Conservation (phyloP, 1,140 invertebrate genomes). For the Sycophila sp. region DNA sequence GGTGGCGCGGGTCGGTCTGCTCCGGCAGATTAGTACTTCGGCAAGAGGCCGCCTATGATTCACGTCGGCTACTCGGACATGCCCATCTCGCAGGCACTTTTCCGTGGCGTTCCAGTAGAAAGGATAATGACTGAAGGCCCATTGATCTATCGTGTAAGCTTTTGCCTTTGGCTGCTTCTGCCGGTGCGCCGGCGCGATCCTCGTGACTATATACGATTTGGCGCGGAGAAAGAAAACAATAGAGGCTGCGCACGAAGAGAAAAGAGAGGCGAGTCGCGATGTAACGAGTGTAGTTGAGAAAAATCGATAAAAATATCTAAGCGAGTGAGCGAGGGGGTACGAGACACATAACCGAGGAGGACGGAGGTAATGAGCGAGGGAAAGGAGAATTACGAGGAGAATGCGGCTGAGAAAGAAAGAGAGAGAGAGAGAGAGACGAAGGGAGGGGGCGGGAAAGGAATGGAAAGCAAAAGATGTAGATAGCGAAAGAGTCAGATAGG, state of each 20-base stretch:
- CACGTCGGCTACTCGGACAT: neutral
- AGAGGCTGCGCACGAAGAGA: neutral
- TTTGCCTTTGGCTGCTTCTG: neutral
- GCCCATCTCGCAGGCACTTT: neutral
- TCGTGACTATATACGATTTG: neutral
- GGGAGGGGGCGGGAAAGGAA: neutral
- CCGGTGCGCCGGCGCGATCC: neutral
- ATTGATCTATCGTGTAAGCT: neutral
- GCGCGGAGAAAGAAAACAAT: slow-evolving; percentile 1
- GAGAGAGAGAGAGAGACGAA: neutral
- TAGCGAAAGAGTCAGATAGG: slow-evolving; percentile 3
- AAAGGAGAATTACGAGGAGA: slow-evolving; percentile 19
- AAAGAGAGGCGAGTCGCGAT: neutral
- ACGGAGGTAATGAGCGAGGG: slow-evolving; percentile 6
- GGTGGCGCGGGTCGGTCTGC: no score
- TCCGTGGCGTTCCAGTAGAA: neutral
- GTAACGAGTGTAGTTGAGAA: neutral
- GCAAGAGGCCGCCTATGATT: neutral
- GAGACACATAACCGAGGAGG: neutral
- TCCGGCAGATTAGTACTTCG: no score
- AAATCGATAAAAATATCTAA: neutral
- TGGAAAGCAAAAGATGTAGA: neutral
- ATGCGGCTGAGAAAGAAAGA: neutral
- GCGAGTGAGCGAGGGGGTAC: neutral
- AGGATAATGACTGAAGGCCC: neutral